Base-by-base conservation (phyloP, 2,113 vertebrate genomes). In the Tichodroma muraria region DNA sequence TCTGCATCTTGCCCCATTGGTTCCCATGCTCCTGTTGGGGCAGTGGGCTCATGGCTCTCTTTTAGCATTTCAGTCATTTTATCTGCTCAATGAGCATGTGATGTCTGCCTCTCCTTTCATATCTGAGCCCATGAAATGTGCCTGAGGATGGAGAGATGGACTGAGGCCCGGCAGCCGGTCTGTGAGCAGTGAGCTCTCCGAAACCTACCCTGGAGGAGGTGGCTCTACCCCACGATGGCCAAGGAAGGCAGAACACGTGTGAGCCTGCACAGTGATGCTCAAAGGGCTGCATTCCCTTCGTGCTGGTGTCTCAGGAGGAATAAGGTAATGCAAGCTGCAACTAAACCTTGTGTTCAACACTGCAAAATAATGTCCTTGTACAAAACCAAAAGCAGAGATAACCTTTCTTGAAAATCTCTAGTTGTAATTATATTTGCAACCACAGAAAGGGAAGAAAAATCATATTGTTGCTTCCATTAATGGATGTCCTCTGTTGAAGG, bases 391-490 rank as follows among this genome's bases (percentile, higher is more conserved):
- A 90, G 54, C 40, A 84, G 40, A 87, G 47, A 49, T 30, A 73
- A 44, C 10, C 28, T 89, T 91, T 79, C 57, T 45, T 31, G 27
- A 75, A 68, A 47, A 18, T 81, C 10, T 73, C 3, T 30, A 42
- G 31, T 25, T 70, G 47, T 22, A 79, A 71, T 88, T 87, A 35
- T 68, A 56, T 93, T 89, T 68, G 44, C 19, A 87, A 79, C 27
- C 59, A 23, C 78, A 86, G 72, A 91, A 89, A 73, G n/a, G 44
- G 19, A 86, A 81, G 52, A 81, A 89, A 94, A 85, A 81, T 61
- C 2, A 11, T 79, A 23, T 27, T 80, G 24, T 33, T 71, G 6
- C 80, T 88, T 90, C 64, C 59, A 81, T 80, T 87, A 78, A 50
- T 54, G 56, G 30, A 50, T 75, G 73, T 59, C 69, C 73, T 95